Evolutionary conservation across 2,888 invertebrate species (phyloP).

Genomic region (Ichneumoninae sp.): DNA sequence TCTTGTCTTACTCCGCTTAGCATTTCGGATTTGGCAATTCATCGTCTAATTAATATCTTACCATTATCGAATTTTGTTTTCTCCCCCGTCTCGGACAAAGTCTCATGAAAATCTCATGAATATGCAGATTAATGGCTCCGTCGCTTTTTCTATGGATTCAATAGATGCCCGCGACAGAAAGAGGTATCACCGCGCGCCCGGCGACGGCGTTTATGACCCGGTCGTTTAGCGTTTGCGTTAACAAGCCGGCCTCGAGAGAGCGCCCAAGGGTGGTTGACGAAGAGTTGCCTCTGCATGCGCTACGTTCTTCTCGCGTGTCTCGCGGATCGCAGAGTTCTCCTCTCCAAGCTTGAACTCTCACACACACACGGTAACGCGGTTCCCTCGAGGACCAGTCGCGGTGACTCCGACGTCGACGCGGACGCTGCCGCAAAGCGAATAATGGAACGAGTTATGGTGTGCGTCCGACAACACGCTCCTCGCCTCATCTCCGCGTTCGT

Average conservation of each 20-base stretch:
- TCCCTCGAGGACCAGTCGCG: constrained; percentile 26
- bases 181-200: constrained; percentile 48
- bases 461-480: constrained; percentile 42
- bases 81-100: not conserved
- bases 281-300: constrained; percentile 11
- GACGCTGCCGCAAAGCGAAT: constrained; percentile 68
- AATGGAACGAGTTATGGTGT: constrained; percentile 70
- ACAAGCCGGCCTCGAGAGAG: constrained; percentile 69
- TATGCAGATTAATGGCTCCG: constrained; percentile 19
- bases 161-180: constrained; percentile 12
- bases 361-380: constrained; percentile 33
- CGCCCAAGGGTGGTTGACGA: constrained; percentile 10
- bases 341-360: not conserved
- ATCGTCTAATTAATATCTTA: not conserved
- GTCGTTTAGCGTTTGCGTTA: constrained; percentile 71
- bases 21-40: not conserved
- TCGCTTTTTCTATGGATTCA: not conserved
- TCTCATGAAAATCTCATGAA: constrained; percentile 9
- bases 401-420: constrained; percentile 46
- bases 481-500: constrained; percentile 40
- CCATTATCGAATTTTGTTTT: not conserved
- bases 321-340: not conserved
- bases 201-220: constrained; percentile 65
- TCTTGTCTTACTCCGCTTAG: not conserved
- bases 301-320: constrained; percentile 36